Conservation (phyloP, 1,140 invertebrate genomes). For the Plodia interpunctella region DNA sequence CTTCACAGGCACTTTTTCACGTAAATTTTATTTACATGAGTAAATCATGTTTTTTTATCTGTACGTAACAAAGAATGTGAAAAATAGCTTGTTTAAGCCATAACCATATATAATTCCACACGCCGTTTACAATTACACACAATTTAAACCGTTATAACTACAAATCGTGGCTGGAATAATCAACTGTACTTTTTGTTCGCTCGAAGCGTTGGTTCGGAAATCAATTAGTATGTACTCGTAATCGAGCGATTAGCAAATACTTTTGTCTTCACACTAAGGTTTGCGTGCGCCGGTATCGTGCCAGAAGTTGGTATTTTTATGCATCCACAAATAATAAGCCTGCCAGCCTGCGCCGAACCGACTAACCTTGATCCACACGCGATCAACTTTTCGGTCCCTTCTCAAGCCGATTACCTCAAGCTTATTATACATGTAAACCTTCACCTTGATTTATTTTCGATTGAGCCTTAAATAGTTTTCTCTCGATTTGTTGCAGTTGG, state of each 20-base stretch:
- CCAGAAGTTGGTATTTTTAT: slow-evolving; percentile 23
- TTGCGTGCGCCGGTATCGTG: slow-evolving; percentile 7
- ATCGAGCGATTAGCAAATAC: neutral
- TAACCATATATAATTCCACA: neutral
- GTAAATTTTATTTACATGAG: too few relatives aligned
- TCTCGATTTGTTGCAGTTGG: slow-evolving; percentile 70
- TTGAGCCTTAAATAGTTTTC: slow-evolving; percentile 17
- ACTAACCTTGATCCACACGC: slow-evolving; percentile 34
- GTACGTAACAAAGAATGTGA: too few relatives aligned
- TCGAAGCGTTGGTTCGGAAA: neutral
- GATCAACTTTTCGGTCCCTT: slow-evolving; percentile 35
- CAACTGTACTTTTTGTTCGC: neutral
- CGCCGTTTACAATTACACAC: too few relatives aligned
- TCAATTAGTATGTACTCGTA: neutral
- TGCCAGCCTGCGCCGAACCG: slow-evolving; percentile 20
- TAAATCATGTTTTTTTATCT: too few relatives aligned
- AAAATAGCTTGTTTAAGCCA: neutral
- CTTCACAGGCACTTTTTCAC: too few relatives aligned
- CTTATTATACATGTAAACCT: slow-evolving; percentile 8
- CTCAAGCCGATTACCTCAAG: slow-evolving; percentile 38
- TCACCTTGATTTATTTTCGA: slow-evolving; percentile 34
- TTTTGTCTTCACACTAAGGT: neutral
- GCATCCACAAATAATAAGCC: slow-evolving; percentile 28
- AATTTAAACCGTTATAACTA: neutral
- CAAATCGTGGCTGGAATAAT: neutral